Evolutionary conservation across 2,797 vertebrate species (phyloP).

Genomic region (Sebastes trivittatus): DNA sequence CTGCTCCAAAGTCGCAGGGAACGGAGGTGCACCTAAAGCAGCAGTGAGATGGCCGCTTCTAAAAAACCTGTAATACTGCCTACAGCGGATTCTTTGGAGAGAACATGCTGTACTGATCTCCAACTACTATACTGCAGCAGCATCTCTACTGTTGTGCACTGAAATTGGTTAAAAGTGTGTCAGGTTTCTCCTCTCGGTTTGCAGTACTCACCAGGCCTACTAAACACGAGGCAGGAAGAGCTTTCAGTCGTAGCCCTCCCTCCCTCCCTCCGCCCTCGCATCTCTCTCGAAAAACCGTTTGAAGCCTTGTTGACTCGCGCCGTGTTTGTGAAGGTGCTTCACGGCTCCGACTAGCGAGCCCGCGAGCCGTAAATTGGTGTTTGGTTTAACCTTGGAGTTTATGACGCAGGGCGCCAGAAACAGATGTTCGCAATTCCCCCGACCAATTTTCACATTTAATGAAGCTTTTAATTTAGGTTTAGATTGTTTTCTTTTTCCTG

Average conservation of each 20-base stretch:
- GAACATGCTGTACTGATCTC: constrained; percentile 34
- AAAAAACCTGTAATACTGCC: constrained; percentile 3
- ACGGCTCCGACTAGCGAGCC: constrained; percentile 33
- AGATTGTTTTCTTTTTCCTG: constrained; percentile 80
- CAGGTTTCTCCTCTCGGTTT: constrained; percentile 27
- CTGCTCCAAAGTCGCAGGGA: constrained; percentile 69
- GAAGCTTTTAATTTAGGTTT: constrained; percentile 84
- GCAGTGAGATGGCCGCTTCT: background rate
- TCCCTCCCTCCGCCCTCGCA: background rate
- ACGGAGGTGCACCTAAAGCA: constrained; percentile 17
- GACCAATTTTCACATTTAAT: constrained; percentile 86
- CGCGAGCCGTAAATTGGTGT: constrained; percentile 72
- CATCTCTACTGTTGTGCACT: constrained; percentile 20
- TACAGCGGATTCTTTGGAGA: constrained; percentile 9
- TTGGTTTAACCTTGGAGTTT: constrained; percentile 83
- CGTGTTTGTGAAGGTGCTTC: constrained; percentile 48
- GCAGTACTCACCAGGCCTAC: constrained; percentile 14
- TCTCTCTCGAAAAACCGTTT: constrained; percentile 40
- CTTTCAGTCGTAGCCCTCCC: constrained; percentile 23
- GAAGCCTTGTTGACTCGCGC: constrained; percentile 58
- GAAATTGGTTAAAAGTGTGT: constrained; percentile 35
- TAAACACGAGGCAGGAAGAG: constrained; percentile 40
- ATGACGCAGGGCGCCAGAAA: constrained; percentile 71
- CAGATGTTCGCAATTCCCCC: constrained; percentile 85
- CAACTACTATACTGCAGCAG: constrained; percentile 13